Evolutionary conservation across 2,888 invertebrate species (phyloP), one percentile per base, ranked within the genome.

Genomic region (Eupithecia tripunctaria): DNA sequence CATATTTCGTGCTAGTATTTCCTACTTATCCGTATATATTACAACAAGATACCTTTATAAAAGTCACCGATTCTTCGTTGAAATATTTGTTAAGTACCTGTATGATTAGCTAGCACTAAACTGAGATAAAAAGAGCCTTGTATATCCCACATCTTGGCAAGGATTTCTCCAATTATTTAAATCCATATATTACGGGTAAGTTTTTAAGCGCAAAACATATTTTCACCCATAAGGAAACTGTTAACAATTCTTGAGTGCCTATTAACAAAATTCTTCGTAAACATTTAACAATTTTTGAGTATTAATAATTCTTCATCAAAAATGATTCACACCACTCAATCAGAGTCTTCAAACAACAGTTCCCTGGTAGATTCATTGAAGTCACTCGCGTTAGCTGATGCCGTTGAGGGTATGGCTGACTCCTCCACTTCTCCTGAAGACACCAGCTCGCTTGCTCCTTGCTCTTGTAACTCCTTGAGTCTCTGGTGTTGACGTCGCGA

Each of bases 391-490:
- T 68, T 60, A 1, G 73, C 73, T 12, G 68, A 67, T 4, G 47
- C 70, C 0, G 70, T 47, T 6, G 77, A 75, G 1, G 73, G 71
- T 21, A 38, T 36, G 1, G 66, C 73, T 8, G 51, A 47, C 4
- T 72, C 67, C 1, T 73, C 66, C 64, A 69, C 29, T 21, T 71
- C 75, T 63, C 21, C 29, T n/a, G 21, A 21, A 36, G 63, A n/a
- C 12, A n/a, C 64, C 21, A 14, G 7, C 5, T 14, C 36, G 6
- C 62, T 63, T 0, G 12, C 38, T 6, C 60, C 67, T 27, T 85
- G 82, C 15, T 88, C 87, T 75, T 88, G 83, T 1, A 90, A 82
- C 29, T 84, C 80, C 71, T 91, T 87, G 21, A 91, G 77, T 2
- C 87, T 84, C 71, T 89, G 85, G 18, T 85, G 82, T 41, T 85